These are phyloP conservation scores for Macrosiphum euphorbiae DNA, from an alignment of 2,888 invertebrate genomes.

Conservation along the genomic window DNA sequence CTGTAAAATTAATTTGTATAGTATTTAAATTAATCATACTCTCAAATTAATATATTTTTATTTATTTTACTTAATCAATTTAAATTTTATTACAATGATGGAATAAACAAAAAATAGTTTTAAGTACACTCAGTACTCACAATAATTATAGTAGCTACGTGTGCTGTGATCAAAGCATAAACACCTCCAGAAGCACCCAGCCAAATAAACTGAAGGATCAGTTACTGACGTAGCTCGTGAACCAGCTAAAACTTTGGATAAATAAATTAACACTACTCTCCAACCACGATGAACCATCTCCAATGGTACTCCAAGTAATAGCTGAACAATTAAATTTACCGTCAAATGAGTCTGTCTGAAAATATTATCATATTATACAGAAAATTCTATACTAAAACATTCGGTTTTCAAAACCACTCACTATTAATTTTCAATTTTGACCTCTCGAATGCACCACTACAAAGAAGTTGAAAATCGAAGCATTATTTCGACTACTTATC, in stretches of 20 bases:
- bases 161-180: slow-evolving; percentile 93
- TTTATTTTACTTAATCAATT: not conserved
- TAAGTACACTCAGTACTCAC: slow-evolving; percentile 71
- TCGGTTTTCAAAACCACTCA: no score
- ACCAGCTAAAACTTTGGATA: slow-evolving; percentile 88
- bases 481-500: no score
- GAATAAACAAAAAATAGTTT: slow-evolving; percentile 22
- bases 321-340: slow-evolving; percentile 91
- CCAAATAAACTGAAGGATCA: slow-evolving; percentile 84
- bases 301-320: slow-evolving; percentile 92
- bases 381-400: no score
- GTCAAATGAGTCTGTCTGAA: slow-evolving; percentile 85
- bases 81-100: not conserved
- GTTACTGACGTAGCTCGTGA: slow-evolving; percentile 86
- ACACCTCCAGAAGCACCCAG: slow-evolving; percentile 97
- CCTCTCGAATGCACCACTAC: no score
- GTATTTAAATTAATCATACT: not conserved
- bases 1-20: slow-evolving; percentile 73
- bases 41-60: not conserved
- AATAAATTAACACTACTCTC: slow-evolving; percentile 87
- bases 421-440: no score
- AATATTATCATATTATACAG: no score
- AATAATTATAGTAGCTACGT: slow-evolving; percentile 92
- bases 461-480: no score
- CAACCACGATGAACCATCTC: slow-evolving; percentile 98